These are phyloP conservation scores for Eurosta solidaginis DNA, from an alignment of 1,140 invertebrate genomes.

Conservation along the genomic window DNA sequence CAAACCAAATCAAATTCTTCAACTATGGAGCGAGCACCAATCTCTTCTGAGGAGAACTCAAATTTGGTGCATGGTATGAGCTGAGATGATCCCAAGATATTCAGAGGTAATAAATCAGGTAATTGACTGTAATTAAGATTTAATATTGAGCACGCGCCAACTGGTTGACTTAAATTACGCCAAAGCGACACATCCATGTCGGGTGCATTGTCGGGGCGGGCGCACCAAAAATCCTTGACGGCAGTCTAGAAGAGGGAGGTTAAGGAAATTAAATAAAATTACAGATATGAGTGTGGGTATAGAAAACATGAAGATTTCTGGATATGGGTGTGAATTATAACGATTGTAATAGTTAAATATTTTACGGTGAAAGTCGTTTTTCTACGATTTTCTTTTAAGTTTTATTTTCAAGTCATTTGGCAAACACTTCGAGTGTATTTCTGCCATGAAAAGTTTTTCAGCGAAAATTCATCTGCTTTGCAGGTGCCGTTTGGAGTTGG, in stretches of 20 bases:
- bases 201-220: constrained; percentile 62
- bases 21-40: constrained; percentile 64
- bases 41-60: constrained; percentile 66
- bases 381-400: no score
- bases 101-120: constrained; percentile 38
- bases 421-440: no score
- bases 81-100: constrained; percentile 35
- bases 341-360: no score
- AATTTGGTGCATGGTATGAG: constrained; percentile 65
- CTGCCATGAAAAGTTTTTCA: no score
- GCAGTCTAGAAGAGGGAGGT: constrained; percentile 61
- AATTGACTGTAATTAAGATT: constrained; percentile 43
- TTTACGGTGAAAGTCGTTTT: no score
- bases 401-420: no score
- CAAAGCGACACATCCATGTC: constrained; percentile 61
- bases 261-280: constrained; percentile 12
- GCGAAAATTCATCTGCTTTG: no score
- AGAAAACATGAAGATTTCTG: no score
- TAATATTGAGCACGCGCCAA: constrained; percentile 61
- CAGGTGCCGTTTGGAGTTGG: no score
- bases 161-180: constrained; percentile 67
- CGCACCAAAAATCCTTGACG: constrained; percentile 68
- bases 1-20: constrained; percentile 71
- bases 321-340: no score
- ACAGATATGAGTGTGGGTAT: no score